Conservation (phyloP, 2,888 invertebrate genomes). For the Crepidodera aurea region DNA sequence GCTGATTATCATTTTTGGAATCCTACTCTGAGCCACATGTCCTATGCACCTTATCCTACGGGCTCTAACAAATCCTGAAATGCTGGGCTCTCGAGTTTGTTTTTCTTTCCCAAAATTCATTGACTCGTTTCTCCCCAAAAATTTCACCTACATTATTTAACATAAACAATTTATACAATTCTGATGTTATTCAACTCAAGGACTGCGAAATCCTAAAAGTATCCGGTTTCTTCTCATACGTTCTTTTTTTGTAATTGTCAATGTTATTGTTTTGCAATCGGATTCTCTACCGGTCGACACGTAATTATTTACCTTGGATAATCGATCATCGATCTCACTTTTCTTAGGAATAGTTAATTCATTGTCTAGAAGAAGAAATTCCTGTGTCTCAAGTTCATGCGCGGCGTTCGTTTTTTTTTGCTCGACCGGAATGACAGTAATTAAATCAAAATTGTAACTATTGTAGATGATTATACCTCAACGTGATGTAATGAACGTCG, state of each 20-base stretch:
- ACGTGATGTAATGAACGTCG: conserved; percentile 38
- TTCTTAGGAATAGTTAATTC: conserved; percentile 28
- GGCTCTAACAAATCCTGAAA: too few species aligned
- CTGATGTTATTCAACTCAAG: too few species aligned
- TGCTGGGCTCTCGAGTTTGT: too few species aligned
- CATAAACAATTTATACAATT: too few species aligned
- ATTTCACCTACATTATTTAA: too few species aligned
- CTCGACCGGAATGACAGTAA: conserved; percentile 35
- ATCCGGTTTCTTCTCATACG: not conserved
- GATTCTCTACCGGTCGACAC: not conserved
- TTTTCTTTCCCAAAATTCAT: too few species aligned
- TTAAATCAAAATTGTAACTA: conserved; percentile 39
- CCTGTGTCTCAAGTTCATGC: conserved; percentile 33
- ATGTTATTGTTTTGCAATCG: not conserved
- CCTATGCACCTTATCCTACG: too few species aligned
- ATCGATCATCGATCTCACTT: conserved; percentile 31
- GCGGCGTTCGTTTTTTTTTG: conserved; percentile 24
- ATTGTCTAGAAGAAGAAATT: conserved; percentile 32
- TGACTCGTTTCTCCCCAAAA: too few species aligned
- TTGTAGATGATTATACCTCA: conserved; percentile 36
- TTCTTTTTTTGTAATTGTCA: not conserved
- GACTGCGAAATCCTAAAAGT: too few species aligned
- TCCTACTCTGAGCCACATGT: too few species aligned
- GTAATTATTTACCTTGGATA: conserved; percentile 2
- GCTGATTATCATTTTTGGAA: too few species aligned